A percentile compares a stretch with the other conserved stretches of the same genome.
Evolutionary conservation across 2,888 invertebrate species (phyloP).

Genomic region (Octonoba sinensis): DNA sequence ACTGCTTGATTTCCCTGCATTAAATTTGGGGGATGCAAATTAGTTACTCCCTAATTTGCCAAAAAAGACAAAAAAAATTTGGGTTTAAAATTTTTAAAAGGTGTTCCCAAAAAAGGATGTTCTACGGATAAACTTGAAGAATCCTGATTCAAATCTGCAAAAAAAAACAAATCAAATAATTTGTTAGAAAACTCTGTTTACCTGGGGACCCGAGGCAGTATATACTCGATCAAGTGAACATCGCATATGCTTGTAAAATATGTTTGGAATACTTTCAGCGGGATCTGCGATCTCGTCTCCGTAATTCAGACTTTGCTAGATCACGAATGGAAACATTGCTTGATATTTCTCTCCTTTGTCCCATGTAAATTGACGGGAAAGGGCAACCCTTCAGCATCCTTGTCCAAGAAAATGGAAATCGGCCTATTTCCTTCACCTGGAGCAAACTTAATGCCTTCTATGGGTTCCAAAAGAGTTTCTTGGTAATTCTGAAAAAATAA

Average conservation of each 20-base stretch:
- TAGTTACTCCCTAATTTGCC: too few relatives aligned
- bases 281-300: background rate
- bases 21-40: too few relatives aligned
- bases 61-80: too few relatives aligned
- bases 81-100: too few relatives aligned
- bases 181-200: too few relatives aligned
- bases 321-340: background rate
- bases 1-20: too few relatives aligned
- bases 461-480: background rate
- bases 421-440: slow-evolving; percentile 68
- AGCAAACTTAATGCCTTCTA: slow-evolving; percentile 63
- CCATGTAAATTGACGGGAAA: slow-evolving; percentile 32
- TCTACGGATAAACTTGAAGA: too few relatives aligned
- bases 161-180: too few relatives aligned
- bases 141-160: too few relatives aligned
- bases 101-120: too few relatives aligned
- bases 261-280: background rate
- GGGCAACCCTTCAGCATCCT: slow-evolving; percentile 65
- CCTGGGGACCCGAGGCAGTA: too few relatives aligned
- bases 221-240: background rate
- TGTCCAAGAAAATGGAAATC: slow-evolving; percentile 66
- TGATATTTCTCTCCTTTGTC: background rate
- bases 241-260: background rate
- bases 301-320: slow-evolving; percentile 13
- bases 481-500: background rate